Evolutionary conservation across 2,113 vertebrate genomes (phyloP), one percentile per base, ranked within the genome.

Genomic region (Muntiacus reevesi): DNA sequence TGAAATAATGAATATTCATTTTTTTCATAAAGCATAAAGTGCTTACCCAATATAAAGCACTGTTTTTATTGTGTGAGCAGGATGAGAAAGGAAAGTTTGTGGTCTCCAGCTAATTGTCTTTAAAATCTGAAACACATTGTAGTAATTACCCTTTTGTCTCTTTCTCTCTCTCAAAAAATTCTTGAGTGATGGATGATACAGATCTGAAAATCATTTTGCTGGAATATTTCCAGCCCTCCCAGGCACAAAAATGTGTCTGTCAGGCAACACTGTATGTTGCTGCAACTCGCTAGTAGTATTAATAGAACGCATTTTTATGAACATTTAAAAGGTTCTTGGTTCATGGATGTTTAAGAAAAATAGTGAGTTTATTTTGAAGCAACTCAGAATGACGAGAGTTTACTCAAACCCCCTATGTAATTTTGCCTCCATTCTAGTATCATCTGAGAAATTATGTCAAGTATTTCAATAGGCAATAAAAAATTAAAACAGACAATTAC

Each of bases 41-140:
- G 71, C 87, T 93, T 86, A 83, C 52, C 57, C 84, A 92, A 78
- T 67, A 60, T 82, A 52, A 97, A 97, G 23, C 67, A 64, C 45
- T 94, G 84, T 95, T 97, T 96, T 98, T 93, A 93, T 60, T 81
- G n/a, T 60, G 27, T 96, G 59, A 88, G 47, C 81, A 89, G 92
- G 95, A 97, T 79, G 25, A 95, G 78, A 97, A 89, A 97, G 92
- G 52, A 83, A 97, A 98, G 47, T 92, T 92, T 94, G 94, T 95
- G 74, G 84, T 96, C 79, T 94, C 94, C 28, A 91, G 81, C 47
- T 96, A 97, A 96, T 96, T 97, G 93, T 94, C 92, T 97, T 92
- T 97, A 96, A 96, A 97, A 97, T 95, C 45, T 96, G 87, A 97
- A 96, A 88, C 96, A 97, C 88, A 81, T 90, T 98, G 5, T 45